phyloP scores from a whole-genome alignment of 2,113 vertebrate genomes.

The Nyctereutes procyonoides region DNA sequence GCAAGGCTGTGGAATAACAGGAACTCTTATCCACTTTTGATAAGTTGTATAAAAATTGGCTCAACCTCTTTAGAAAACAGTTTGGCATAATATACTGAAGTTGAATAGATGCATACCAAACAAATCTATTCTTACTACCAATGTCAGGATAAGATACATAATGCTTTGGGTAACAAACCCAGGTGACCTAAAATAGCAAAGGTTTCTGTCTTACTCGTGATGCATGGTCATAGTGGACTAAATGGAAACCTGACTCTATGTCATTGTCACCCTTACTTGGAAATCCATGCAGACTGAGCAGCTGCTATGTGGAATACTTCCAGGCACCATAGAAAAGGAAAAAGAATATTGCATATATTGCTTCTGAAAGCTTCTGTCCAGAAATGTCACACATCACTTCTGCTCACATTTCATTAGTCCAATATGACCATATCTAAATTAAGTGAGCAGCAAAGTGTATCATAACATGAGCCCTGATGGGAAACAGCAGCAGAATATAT shows the following conservation, averaged over 20 bases:
- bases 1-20: background rate
- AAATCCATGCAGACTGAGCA: background rate
- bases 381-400: background rate
- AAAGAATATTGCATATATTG: background rate
- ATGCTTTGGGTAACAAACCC: background rate
- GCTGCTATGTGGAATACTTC: background rate
- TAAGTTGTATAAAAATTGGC: background rate
- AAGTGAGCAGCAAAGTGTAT: background rate
- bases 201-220: background rate
- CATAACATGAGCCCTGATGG: background rate
- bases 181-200: background rate
- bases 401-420: background rate
- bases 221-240: background rate
- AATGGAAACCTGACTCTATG: background rate
- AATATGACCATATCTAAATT: background rate
- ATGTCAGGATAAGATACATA: background rate
- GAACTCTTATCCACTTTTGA: background rate
- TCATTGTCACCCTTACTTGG: background rate
- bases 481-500: background rate
- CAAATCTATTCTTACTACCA: background rate
- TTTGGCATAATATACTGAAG: slow-evolving; percentile 3
- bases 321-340: background rate
- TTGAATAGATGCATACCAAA: background rate
- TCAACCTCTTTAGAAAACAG: background rate
- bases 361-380: background rate